A percentile compares a stretch with the other conserved stretches of the same genome.
Evolutionary conservation across 1,140 invertebrate species (phyloP).

Genomic region (Gonatopus flavifemur): DNA sequence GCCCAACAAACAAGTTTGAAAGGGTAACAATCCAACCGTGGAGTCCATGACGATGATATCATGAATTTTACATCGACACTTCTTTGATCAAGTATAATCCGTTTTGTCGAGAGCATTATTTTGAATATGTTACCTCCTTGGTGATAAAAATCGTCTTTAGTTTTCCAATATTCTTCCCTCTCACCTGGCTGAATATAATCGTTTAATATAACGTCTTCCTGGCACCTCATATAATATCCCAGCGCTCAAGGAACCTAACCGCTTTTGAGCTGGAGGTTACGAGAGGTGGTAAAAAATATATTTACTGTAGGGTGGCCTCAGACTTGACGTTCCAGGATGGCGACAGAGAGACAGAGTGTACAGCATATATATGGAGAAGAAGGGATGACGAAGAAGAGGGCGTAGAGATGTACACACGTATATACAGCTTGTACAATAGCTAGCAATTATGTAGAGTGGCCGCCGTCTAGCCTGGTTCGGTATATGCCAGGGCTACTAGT

Average conservation of each 20-base stretch:
- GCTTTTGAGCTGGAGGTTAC: too few species aligned
- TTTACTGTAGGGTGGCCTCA: background rate
- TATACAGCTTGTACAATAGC: conserved; percentile 24
- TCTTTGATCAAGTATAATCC: too few species aligned
- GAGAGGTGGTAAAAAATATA: conserved; percentile 5
- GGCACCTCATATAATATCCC: too few species aligned
- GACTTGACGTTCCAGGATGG: too few species aligned
- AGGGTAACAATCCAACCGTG: too few species aligned
- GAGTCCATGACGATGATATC: too few species aligned
- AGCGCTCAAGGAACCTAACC: too few species aligned
- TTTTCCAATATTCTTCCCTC: background rate
- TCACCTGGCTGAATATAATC: background rate
- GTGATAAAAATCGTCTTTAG: conserved; percentile 4
- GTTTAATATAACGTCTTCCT: too few species aligned
- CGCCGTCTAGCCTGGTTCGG: conserved; percentile 21
- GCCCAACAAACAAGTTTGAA: too few species aligned
- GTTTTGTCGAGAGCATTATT: too few species aligned
- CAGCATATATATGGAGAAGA: background rate
- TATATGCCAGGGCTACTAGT: conserved; percentile 1
- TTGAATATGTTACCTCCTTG: background rate
- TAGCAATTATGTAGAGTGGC: conserved; percentile 43
- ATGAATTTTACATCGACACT: too few species aligned
- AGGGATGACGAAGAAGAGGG: background rate
- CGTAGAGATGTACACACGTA: background rate
- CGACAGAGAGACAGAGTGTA: background rate